These are phyloP conservation scores for Enteromius anoplus DNA, from an alignment of 2,797 vertebrate genomes.

Conservation along the genomic window DNA sequence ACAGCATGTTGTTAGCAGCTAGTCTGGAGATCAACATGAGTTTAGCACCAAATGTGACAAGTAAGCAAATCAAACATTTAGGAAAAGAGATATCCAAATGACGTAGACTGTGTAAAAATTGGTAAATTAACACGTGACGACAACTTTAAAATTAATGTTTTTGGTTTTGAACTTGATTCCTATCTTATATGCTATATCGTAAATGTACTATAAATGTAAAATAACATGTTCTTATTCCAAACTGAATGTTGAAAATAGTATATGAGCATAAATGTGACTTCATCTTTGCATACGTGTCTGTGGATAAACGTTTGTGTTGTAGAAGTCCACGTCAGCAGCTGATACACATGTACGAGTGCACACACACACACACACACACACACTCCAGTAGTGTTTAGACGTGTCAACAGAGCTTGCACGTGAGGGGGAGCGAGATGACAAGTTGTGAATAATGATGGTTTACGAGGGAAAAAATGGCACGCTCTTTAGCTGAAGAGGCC, in stretches of 20 bases:
- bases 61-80: conserved; percentile 4
- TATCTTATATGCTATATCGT: not conserved
- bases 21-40: not conserved
- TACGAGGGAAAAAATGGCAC: conserved; percentile 53
- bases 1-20: conserved; percentile 2
- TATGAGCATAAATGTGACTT: not conserved
- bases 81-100: conserved; percentile 1
- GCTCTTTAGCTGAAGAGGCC: conserved; percentile 53
- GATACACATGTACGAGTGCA: conserved; percentile 34
- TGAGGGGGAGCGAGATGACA: conserved; percentile 60
- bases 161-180: not conserved
- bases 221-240: not conserved
- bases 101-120: conserved; percentile 41
- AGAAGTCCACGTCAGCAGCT: conserved; percentile 3
- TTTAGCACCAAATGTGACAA: conserved; percentile 9
- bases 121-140: not conserved
- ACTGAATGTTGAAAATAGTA: not conserved
- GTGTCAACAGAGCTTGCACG: conserved; percentile 51
- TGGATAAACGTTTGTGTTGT: conserved; percentile 13
- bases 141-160: not conserved
- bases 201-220: not conserved
- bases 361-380: conserved; percentile 33
- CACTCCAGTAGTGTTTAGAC: conserved; percentile 32
- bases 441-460: conserved; percentile 67
- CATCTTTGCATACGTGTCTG: not conserved